Conservation (phyloP, 2,113 vertebrate genomes). For the Melanocharis versteri region DNA sequence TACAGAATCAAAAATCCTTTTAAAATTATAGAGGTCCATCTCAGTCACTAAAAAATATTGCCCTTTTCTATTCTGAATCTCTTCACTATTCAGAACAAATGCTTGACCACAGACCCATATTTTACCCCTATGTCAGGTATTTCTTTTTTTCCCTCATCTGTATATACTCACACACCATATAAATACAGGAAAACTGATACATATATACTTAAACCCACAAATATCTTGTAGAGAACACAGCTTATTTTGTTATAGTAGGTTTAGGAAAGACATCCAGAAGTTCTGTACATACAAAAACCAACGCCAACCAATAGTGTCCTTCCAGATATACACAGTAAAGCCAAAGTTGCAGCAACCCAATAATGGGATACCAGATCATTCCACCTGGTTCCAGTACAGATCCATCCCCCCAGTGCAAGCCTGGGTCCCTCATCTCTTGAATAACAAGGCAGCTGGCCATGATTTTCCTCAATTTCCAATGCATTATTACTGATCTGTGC, state of each 20-base stretch:
- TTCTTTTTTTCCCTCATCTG: not conserved
- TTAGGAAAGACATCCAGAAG: not conserved
- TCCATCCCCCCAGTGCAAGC: fast-evolving
- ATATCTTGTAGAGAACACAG: not conserved
- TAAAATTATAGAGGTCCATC: not conserved
- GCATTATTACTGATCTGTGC: not conserved
- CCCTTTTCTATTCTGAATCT: not conserved
- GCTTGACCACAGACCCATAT: not conserved
- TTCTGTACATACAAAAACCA: not conserved
- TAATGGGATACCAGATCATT: not conserved
- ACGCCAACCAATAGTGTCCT: not conserved
- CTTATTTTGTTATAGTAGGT: not conserved
- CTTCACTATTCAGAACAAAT: not conserved
- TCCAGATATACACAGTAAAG: not conserved
- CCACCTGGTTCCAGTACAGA: not conserved
- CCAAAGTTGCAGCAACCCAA: not conserved
- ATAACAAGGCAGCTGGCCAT: fast-evolving
- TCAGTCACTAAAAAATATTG: not conserved
- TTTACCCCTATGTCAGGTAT: not conserved
- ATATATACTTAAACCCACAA: not conserved
- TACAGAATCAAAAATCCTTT: not conserved
- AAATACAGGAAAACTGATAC: not conserved
- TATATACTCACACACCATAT: not conserved
- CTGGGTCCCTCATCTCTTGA: not conserved
- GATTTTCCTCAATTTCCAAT: not conserved